Evolutionary conservation across 2,113 vertebrate species (phyloP).

Genomic region (Jaculus jaculus): DNA sequence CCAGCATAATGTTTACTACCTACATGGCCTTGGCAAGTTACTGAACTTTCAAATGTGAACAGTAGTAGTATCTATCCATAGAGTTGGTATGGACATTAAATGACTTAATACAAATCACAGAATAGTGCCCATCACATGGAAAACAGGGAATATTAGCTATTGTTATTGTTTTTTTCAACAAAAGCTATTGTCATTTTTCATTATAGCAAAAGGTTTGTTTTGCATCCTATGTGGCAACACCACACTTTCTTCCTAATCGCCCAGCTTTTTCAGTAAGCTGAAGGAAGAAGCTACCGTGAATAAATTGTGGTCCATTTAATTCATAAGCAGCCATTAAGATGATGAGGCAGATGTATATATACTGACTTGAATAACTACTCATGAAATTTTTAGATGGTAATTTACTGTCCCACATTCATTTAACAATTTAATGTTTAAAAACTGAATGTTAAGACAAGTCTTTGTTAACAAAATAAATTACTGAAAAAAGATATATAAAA

Average conservation of each 20-base stretch:
- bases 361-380: slow-evolving; percentile 16
- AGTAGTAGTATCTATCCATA: not conserved
- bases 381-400: slow-evolving; percentile 37
- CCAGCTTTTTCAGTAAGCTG: slow-evolving; percentile 43
- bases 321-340: slow-evolving; percentile 25
- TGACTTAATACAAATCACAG: not conserved
- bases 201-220: not conserved
- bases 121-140: not conserved
- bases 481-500: not conserved
- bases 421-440: slow-evolving; percentile 49
- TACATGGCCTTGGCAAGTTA: not conserved
- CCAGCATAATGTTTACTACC: not conserved
- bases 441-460: not conserved
- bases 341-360: not conserved
- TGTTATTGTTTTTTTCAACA: not conserved
- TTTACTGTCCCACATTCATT: not conserved
- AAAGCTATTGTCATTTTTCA: slow-evolving; percentile 33
- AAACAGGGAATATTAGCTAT: not conserved
- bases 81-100: not conserved
- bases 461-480: slow-evolving; percentile 48
- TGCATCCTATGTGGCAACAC: not conserved
- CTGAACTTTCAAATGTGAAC: slow-evolving; percentile 17
- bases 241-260: not conserved
- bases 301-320: slow-evolving; percentile 7
- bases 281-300: slow-evolving; percentile 28